Base-by-base conservation (phyloP, 2,888 invertebrate species). In the Eristalinus sepulchralis region DNA sequence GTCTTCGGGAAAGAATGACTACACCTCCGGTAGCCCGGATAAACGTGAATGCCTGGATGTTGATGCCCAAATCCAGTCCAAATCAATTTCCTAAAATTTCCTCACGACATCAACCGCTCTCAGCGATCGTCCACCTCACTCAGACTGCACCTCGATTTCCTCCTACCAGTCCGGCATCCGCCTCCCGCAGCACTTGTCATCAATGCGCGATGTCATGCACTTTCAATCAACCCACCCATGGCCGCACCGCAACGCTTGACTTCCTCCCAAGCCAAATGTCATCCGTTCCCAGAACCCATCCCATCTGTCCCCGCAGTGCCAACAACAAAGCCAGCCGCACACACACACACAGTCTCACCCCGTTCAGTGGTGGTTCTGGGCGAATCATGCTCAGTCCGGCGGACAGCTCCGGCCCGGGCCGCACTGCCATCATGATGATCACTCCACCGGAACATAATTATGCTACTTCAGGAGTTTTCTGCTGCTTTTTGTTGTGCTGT, bases 391-490 rank as follows among this genome's bases (percentile, higher is more conserved):
- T 64, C 47, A 47, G 59, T 13, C 10, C 62, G 39, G n/a, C 39
- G 39, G 39, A 39, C 39, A 39, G 39, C 39, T 39, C 5, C 39
- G n/a, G 39, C 39, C 2, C n/a, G 39, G 39, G 13, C 39, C 39
- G 47, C 8, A n/a, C 47, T 47, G 47, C 17, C 83, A 76, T 80
- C 66, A 67, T 63, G 76, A 27, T 57, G 80, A 76, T 75, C 84
- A 71, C 34, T 80, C 80, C 47, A 71, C 80, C 80, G 84, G 80
- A 84, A 84, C 84, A 72, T 76, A 84, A 80, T 84, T 84, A 84
- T 80, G 76, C 77, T 77, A 57, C 72, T 72, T 62, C 34, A 34
- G 55, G 27, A 60, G 36, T 62, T 76, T 57, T 22, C n/a, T 47
- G 6, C 5, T 47, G n/a, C n/a, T 47, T 39, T n/a, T n/a, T n/a